Evolutionary conservation across 1,140 invertebrate genomes (phyloP).

Genomic region (Drosophila serrata): DNA sequence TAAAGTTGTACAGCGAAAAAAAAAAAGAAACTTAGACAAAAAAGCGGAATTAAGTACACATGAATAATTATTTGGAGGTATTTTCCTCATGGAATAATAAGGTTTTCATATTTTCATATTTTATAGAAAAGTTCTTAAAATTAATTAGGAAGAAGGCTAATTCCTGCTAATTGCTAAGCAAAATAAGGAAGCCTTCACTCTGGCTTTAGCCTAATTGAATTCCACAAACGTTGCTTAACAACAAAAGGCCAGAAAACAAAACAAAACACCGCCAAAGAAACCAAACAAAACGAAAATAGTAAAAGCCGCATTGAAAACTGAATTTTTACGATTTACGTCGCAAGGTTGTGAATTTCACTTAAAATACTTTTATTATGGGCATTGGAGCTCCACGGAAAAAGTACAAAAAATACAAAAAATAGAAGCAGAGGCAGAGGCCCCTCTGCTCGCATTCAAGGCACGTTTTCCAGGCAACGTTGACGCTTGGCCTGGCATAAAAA

Average conservation of each 20-base stretch:
- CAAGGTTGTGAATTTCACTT: slow-evolving; percentile 79
- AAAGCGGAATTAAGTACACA: slow-evolving; percentile 7
- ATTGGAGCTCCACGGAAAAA: slow-evolving; percentile 23
- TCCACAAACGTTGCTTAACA: slow-evolving; percentile 41
- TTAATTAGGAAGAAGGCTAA: background rate
- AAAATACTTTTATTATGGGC: slow-evolving; percentile 81
- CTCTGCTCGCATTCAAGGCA: slow-evolving; percentile 77
- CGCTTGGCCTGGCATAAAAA: slow-evolving; percentile 72
- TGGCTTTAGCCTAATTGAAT: slow-evolving; percentile 43
- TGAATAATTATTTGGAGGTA: too few relatives aligned
- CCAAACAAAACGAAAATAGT: slow-evolving; percentile 41
- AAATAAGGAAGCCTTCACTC: background rate
- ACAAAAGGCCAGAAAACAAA: slow-evolving; percentile 41
- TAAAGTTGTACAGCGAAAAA: slow-evolving; percentile 19
- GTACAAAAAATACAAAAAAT: slow-evolving; percentile 7
- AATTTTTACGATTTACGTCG: slow-evolving; percentile 79
- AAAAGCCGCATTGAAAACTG: slow-evolving; percentile 66
- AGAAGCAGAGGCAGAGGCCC: background rate
- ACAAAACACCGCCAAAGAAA: slow-evolving; percentile 40
- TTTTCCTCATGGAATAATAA: too few relatives aligned
- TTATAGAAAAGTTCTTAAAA: too few relatives aligned
- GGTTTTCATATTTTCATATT: too few relatives aligned
- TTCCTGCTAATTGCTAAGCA: slow-evolving; percentile 51
- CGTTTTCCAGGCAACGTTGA: slow-evolving; percentile 75
- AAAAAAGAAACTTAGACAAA: slow-evolving; percentile 22